Evolutionary conservation across 2,888 invertebrate genomes (phyloP).

Genomic region (Sarcophaga carnaria): DNA sequence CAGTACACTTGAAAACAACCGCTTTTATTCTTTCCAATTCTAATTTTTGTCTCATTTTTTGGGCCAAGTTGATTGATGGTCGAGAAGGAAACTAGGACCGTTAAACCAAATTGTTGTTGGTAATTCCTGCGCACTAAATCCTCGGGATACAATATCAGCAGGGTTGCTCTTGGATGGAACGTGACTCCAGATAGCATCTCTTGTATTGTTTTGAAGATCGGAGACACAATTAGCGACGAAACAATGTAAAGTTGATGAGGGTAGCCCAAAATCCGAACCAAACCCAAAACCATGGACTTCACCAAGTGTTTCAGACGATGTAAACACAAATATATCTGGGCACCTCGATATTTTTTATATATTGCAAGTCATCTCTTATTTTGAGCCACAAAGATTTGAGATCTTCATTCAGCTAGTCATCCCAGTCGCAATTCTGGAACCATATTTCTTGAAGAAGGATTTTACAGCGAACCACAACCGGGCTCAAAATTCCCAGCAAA

Average conservation of each 20-base stretch:
- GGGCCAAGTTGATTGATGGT: conserved; percentile 10
- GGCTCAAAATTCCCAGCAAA: no score
- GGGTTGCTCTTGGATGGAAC: conserved; percentile 55
- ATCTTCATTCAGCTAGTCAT: no score
- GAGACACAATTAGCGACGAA: conserved; percentile 66
- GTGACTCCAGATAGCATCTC: conserved; percentile 38
- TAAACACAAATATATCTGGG: no score
- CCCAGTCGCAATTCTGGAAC: no score
- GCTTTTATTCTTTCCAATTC: background rate
- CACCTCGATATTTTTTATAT: no score
- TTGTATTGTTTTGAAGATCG: conserved; percentile 54
- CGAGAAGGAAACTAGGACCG: conserved; percentile 48
- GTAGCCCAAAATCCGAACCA: background rate
- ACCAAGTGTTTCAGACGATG: no score
- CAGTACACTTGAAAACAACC: no score
- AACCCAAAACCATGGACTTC: no score
- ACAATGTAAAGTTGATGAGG: conserved; percentile 53
- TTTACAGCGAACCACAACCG: no score
- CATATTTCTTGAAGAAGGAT: no score
- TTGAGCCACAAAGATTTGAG: no score
- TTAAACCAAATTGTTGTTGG: conserved; percentile 49
- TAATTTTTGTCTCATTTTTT: background rate
- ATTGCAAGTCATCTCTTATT: no score
- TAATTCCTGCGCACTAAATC: conserved; percentile 47
- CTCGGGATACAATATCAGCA: conserved; percentile 52